phyloP scores from a whole-genome alignment of 1,140 invertebrate species.

The Zaprionus africanus region DNA sequence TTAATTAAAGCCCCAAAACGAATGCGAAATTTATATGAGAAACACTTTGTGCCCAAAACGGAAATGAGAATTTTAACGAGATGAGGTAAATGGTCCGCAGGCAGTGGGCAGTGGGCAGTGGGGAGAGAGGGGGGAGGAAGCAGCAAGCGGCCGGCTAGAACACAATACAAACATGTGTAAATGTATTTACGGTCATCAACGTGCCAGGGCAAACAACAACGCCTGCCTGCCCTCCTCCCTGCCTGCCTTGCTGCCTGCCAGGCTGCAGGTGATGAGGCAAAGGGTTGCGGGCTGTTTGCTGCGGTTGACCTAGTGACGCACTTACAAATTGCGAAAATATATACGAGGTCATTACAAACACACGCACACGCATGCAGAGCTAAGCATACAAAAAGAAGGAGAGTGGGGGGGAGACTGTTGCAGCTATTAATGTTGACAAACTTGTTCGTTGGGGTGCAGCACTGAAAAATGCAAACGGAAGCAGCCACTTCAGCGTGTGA shows the following conservation, averaged over 20 bases:
- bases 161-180: conserved; percentile 68
- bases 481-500: conserved; percentile 47
- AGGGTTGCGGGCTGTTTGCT: conserved; percentile 29
- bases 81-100: conserved; percentile 10
- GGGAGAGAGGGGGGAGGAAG: not conserved
- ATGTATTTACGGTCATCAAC: conserved; percentile 76
- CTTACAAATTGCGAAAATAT: conserved; percentile 77
- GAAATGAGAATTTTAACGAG: conserved; percentile 75
- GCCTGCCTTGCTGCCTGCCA: not conserved
- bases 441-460: conserved; percentile 31
- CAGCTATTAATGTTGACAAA: conserved; percentile 66
- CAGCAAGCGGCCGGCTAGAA: conserved; percentile 7
- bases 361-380: conserved; percentile 29
- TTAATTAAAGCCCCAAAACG: conserved; percentile 56
- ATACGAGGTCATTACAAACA: conserved; percentile 56
- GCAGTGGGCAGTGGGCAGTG: not conserved
- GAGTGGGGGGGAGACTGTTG: not conserved
- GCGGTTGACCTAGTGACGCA: conserved; percentile 78
- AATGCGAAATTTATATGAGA: conserved; percentile 46
- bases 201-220: conserved; percentile 60
- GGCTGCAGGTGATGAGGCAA: conserved; percentile 1
- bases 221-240: no score
- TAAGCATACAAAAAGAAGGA: conserved; percentile 10
- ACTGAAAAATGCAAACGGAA: conserved; percentile 63
- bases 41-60: conserved; percentile 43